These are phyloP conservation scores for Drosophila nebulosa DNA, from an alignment of 1,140 invertebrate genomes.

Conservation along the genomic window DNA sequence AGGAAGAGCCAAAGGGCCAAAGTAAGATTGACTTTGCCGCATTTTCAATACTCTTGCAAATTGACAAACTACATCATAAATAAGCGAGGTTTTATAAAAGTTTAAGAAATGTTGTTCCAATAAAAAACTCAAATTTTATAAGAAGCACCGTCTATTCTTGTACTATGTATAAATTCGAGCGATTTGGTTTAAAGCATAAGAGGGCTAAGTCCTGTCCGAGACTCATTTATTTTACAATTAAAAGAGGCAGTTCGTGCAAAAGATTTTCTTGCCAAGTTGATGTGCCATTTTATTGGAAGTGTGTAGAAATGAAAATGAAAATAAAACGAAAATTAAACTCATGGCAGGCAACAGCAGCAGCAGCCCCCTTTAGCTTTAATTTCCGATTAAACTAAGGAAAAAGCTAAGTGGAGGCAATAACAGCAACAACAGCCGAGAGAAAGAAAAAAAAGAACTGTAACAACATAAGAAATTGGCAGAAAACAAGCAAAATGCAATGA, in stretches of 20 bases:
- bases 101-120: no score
- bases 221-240: no score
- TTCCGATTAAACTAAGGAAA: slow-evolving; percentile 68
- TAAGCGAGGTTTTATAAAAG: no score
- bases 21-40: not conserved
- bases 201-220: no score
- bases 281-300: not conserved
- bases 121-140: no score
- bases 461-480: slow-evolving; percentile 23
- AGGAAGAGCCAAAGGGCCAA: not conserved
- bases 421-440: slow-evolving; percentile 9
- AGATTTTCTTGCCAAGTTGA: not conserved
- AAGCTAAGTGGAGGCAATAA: slow-evolving; percentile 50
- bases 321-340: slow-evolving; percentile 75
- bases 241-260: not conserved
- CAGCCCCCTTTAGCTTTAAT: slow-evolving; percentile 69
- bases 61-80: no score
- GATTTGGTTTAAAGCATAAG: no score
- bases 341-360: slow-evolving; percentile 46
- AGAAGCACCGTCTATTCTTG: no score
- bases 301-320: slow-evolving; percentile 34
- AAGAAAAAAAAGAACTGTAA: slow-evolving; percentile 27
- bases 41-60: not conserved
- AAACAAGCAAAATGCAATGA: slow-evolving; percentile 69
- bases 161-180: no score